phyloP scores from a whole-genome alignment of 1,140 invertebrate species.

The Ridgeia piscesae region DNA sequence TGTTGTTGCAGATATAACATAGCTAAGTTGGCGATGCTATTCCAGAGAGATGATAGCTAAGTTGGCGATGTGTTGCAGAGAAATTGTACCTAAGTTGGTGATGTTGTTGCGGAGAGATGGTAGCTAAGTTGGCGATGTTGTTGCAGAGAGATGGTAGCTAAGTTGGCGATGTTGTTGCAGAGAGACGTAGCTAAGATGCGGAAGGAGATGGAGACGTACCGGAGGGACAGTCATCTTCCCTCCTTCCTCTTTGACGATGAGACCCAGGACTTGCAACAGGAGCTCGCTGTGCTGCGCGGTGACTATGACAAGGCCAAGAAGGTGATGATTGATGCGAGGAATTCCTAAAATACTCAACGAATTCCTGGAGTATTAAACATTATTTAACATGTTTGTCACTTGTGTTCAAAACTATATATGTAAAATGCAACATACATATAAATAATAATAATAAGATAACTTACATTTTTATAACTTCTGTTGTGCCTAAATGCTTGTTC shows the following conservation, averaged over 20 bases:
- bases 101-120: background rate
- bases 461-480: too few relatives aligned
- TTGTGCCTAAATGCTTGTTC: too few relatives aligned
- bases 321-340: background rate
- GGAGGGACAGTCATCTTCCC: background rate
- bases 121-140: background rate
- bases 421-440: too few relatives aligned
- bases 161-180: background rate
- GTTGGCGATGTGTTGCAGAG: background rate
- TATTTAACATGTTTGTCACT: background rate
- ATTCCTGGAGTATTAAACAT: conserved; percentile 1
- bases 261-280: conserved; percentile 1
- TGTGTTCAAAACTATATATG: too few relatives aligned
- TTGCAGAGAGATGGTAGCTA: background rate
- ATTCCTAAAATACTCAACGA: too few relatives aligned
- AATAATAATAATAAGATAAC: too few relatives aligned
- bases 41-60: background rate
- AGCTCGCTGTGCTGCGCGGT: background rate
- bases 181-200: background rate
- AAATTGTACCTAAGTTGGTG: background rate
- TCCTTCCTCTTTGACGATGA: conserved; percentile 12
- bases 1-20: background rate
- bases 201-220: background rate
- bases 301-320: conserved; percentile 19
- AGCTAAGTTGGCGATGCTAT: background rate